These are phyloP conservation scores for Metallyticus violacea DNA, from an alignment of 2,888 invertebrate genomes.

Conservation along the genomic window DNA sequence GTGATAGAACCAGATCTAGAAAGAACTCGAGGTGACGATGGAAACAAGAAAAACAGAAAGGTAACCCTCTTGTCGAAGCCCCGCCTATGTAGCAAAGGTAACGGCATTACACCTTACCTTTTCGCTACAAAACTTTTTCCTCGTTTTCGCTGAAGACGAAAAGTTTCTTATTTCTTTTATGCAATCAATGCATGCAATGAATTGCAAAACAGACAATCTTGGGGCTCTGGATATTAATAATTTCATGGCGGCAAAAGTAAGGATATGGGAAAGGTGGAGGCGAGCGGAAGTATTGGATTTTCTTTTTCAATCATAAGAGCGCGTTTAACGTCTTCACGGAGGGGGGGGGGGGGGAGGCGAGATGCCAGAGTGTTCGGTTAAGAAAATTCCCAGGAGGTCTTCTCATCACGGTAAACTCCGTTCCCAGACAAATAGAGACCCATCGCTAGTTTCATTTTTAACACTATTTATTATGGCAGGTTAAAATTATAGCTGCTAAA, in stretches of 20 bases:
- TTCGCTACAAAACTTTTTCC: not conserved
- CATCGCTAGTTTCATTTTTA: not conserved
- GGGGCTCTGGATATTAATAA: conserved; percentile 10
- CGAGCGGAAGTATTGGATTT: conserved; percentile 21
- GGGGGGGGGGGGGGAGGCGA: not conserved
- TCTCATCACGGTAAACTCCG: not conserved
- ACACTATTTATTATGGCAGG: not conserved
- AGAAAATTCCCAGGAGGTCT: conserved; percentile 5
- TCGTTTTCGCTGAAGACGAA: not conserved
- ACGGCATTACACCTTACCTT: not conserved
- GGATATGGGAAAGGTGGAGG: conserved; percentile 8
- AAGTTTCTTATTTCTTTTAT: conserved; percentile 20
- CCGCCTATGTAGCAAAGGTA: not conserved
- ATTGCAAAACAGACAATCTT: conserved; percentile 26
- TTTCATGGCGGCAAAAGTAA: conserved; percentile 2
- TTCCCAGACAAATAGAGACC: not conserved
- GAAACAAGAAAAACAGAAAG: not conserved
- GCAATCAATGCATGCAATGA: conserved; percentile 27
- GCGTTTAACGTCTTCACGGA: conserved; percentile 18
- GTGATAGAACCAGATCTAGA: not conserved
- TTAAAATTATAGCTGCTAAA: not conserved
- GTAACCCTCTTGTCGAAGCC: not conserved
- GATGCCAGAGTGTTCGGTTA: not conserved
- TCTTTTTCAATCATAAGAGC: conserved; percentile 25
- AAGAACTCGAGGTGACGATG: not conserved